Conservation (phyloP, 1,140 invertebrate species). For the Trichonephila clavipes region DNA sequence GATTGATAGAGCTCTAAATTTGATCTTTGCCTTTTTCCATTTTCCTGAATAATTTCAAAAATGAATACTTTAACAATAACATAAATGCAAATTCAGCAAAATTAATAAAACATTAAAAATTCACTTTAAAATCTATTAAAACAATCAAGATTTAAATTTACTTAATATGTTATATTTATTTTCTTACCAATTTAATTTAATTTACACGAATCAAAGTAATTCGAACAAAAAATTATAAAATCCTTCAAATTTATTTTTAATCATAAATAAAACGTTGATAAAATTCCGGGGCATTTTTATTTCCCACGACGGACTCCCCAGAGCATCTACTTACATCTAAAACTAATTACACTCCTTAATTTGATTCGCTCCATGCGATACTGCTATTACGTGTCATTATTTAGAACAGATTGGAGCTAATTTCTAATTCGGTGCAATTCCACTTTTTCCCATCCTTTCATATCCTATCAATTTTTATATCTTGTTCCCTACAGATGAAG, state of each 20-base stretch:
- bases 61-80: no score
- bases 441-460: slow-evolving; percentile 8
- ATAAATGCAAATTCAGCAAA: no score
- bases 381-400: slow-evolving; percentile 56
- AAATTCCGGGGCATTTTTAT: not conserved
- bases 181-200: not conserved
- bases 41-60: no score
- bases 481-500: slow-evolving; percentile 14
- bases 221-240: not conserved
- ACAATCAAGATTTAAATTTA: no score
- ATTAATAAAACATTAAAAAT: no score
- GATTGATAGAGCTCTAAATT: no score
- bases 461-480: slow-evolving; percentile 61
- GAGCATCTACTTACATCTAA: not conserved
- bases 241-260: not conserved
- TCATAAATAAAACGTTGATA: not conserved
- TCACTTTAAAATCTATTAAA: no score
- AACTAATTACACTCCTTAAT: slow-evolving; percentile 56
- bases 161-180: not conserved
- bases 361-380: slow-evolving; percentile 28
- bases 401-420: slow-evolving; percentile 27
- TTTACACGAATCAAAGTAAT: not conserved
- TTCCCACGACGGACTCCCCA: not conserved
- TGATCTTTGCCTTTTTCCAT: no score
- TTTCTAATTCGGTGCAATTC: slow-evolving; percentile 38